Percentiles rank a stretch among this genome's conserved stretches.
phyloP scores from a whole-genome alignment of 2,888 invertebrate species.

The Erannis defoliaria region DNA sequence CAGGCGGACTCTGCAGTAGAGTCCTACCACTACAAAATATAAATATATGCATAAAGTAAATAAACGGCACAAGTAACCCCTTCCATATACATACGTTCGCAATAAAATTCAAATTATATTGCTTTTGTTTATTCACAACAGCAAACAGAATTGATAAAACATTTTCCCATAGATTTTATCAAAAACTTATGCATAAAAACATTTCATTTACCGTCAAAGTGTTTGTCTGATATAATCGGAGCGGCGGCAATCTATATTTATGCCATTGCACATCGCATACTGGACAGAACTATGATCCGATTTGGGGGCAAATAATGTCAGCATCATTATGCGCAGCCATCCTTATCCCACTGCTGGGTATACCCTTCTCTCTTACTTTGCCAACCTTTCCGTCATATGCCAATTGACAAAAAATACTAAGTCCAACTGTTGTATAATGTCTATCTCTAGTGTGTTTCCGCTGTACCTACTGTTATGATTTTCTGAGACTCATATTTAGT shows the following conservation, averaged over 20 bases:
- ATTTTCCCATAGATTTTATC: slow-evolving; percentile 32
- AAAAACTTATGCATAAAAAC: slow-evolving; percentile 43
- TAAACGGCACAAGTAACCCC: neutral
- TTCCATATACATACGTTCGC: neutral
- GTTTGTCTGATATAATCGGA: slow-evolving; percentile 28
- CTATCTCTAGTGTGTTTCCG: too few relatives aligned
- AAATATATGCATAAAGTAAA: neutral
- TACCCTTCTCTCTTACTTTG: too few relatives aligned
- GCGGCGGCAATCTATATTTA: slow-evolving; percentile 20
- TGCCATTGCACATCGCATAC: slow-evolving; percentile 18
- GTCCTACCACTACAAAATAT: neutral
- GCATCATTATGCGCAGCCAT: neutral
- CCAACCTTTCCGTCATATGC: too few relatives aligned
- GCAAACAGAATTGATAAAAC: slow-evolving; percentile 24
- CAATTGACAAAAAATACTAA: too few relatives aligned
- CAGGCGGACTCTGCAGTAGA: too few relatives aligned
- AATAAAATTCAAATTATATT: neutral
- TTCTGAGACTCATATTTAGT: too few relatives aligned
- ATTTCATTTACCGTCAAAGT: slow-evolving; percentile 38
- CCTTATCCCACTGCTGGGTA: too few relatives aligned
- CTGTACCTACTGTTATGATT: too few relatives aligned
- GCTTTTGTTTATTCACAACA: slow-evolving; percentile 4
- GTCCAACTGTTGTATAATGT: too few relatives aligned
- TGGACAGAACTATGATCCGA: slow-evolving; percentile 2
- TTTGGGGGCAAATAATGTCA: neutral